phyloP scores from a whole-genome alignment of 1,140 invertebrate species.

The Marisa cornuarietis region DNA sequence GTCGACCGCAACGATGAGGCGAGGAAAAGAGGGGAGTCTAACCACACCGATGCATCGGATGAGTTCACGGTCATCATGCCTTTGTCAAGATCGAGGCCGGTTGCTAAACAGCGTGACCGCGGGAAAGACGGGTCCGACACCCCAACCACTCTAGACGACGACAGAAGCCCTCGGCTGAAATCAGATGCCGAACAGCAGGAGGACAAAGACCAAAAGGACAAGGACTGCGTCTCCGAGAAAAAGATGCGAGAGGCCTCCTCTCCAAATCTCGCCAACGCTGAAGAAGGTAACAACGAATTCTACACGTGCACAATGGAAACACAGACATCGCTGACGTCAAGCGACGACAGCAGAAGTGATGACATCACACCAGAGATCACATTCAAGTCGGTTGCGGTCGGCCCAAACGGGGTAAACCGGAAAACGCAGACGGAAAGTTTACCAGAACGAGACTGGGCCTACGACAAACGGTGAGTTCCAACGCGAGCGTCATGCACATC shows the following conservation, averaged over 20 bases:
- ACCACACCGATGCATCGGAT: conserved; percentile 31
- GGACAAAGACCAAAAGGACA: too few species aligned
- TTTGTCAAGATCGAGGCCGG: background rate
- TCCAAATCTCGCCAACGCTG: too few species aligned
- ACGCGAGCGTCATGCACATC: too few species aligned
- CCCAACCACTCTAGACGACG: too few species aligned
- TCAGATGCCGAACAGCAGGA: background rate
- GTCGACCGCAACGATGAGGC: background rate
- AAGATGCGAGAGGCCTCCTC: too few species aligned
- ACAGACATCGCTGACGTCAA: conserved; percentile 16
- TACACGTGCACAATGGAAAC: conserved; percentile 2
- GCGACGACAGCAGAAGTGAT: conserved; percentile 7
- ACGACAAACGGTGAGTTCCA: too few species aligned
- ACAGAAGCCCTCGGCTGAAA: background rate
- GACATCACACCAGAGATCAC: background rate
- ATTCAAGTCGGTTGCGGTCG: conserved; percentile 12
- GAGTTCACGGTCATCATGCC: conserved; percentile 30
- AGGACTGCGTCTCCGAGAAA: too few species aligned
- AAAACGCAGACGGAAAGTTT: conserved; percentile 7
- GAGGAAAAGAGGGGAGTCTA: background rate
- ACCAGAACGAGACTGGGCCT: background rate
- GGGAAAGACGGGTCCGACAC: too few species aligned
- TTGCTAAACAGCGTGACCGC: too few species aligned
- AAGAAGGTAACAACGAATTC: too few species aligned
- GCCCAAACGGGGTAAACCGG: background rate